Percentiles rank a stretch among this genome's conserved stretches.
These are phyloP conservation scores for Syrrhaptes paradoxus DNA, from an alignment of 2,113 vertebrate genomes.

Conservation along the genomic window DNA sequence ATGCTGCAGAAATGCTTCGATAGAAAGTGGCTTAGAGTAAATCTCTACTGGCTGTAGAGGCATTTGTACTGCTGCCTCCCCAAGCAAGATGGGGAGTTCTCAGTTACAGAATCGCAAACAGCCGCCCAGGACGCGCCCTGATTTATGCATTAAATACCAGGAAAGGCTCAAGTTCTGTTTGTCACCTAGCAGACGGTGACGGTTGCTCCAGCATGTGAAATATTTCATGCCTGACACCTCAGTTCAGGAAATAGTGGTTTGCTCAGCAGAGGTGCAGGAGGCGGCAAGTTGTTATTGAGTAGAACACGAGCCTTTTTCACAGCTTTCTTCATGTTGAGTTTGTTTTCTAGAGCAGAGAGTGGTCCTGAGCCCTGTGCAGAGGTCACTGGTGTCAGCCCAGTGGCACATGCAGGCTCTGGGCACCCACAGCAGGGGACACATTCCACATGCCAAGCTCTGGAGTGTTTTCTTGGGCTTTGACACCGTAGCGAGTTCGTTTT, in stretches of 20 bases:
- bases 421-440: fast-evolving
- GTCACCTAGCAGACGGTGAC: slow-evolving; percentile 11
- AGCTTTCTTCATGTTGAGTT: neutral
- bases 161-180: slow-evolving; percentile 42
- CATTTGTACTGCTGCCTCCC: neutral
- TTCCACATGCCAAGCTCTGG: neutral
- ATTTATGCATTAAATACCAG: slow-evolving; percentile 16
- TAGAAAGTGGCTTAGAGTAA: neutral
- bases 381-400: too few relatives aligned
- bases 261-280: slow-evolving; percentile 37
- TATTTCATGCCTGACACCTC: slow-evolving; percentile 53
- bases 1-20: fast-evolving
- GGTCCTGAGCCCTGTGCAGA: fast-evolving
- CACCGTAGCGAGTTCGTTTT: neutral
- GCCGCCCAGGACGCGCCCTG: neutral
- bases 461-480: neutral
- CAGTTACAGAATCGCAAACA: neutral
- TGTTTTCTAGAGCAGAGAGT: neutral
- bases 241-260: slow-evolving; percentile 65
- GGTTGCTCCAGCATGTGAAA: slow-evolving; percentile 40
- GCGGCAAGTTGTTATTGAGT: neutral
- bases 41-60: fast-evolving
- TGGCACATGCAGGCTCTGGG: fast-evolving
- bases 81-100: neutral
- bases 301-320: neutral